Conservation (phyloP, 2,113 vertebrate genomes). For the Salvelinus alpinus region DNA sequence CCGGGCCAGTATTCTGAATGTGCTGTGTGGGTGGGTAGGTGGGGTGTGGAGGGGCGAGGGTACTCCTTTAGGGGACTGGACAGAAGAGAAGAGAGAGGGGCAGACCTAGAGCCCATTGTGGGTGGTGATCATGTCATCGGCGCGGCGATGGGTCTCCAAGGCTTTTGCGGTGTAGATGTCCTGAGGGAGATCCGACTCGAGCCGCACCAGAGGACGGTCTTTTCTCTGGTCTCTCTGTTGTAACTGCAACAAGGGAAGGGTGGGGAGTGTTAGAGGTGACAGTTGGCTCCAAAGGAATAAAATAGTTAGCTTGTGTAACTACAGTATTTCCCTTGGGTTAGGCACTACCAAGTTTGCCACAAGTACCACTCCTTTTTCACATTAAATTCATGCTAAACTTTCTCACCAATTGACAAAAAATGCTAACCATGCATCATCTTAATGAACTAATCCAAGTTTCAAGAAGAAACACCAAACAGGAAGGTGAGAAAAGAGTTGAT, state of each 20-base stretch:
- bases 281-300: too few relatives aligned
- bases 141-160: conserved; percentile 95
- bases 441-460: too few relatives aligned
- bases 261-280: not conserved
- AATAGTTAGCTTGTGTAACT: too few relatives aligned
- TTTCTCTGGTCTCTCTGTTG: conserved; percentile 85
- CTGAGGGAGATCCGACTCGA: conserved; percentile 97
- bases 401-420: too few relatives aligned
- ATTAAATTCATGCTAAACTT: too few relatives aligned
- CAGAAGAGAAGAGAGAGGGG: conserved; percentile 20
- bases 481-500: too few relatives aligned
- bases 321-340: too few relatives aligned
- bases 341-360: too few relatives aligned
- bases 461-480: too few relatives aligned
- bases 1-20: not conserved
- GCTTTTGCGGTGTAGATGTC: conserved; percentile 97
- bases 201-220: conserved; percentile 87
- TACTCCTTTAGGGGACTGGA: conserved; percentile 27
- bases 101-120: conserved; percentile 82
- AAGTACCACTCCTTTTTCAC: too few relatives aligned
- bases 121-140: conserved; percentile 86
- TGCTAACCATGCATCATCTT: too few relatives aligned
- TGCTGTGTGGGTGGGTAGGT: not conserved
- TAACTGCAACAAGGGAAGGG: conserved; percentile 66
- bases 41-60: not conserved